Evolutionary conservation across 2,888 invertebrate genomes (phyloP), one percentile per base, ranked within the genome.

Genomic region (Sarcophaga caerulescens): DNA sequence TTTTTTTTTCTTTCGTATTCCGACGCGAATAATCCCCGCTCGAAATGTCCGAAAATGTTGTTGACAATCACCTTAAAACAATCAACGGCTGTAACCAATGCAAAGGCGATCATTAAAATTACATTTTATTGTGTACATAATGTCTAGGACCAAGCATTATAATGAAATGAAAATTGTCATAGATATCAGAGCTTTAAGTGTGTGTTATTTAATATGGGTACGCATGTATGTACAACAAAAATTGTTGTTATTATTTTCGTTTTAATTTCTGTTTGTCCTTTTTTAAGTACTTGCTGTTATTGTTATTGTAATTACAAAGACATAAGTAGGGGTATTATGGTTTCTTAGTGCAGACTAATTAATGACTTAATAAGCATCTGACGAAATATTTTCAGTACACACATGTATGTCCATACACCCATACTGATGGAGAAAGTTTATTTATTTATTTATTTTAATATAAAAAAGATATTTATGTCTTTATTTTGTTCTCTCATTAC

Each of bases 281-380:
- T 47, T 52, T 52, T 4, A 12, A 14, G 2, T 52, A 14, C 23
- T 66, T 25, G 17, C 21, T 69, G 44, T 73, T 25, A 23, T 44
- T 35, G n/a, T 17, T 57, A 0, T 17, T 19, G 2, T 65, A 25
- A 44, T 17, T 63, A 8, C 59, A 19, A n/a, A 66, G 59, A 23
- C 21, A 74, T 47, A 45, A 74, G 45, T 45, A 44, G 66, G 59
- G 25, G 44, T 66, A 82, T 68, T 62, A 75, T 45, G 52, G 71
- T 63, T 80, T 85, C 14, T 52, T 71, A 82, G 75, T 60, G 74
- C 25, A 80, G 76, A 82, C 82, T 85, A 82, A 82, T 85, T 85
- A 85, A 82, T 85, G 79, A 59, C 79, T 83, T 83, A 82, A 80
- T 85, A 82, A 82, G 71, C 71, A 71, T 79, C 70, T 85, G 75